Conservation (phyloP, 2,888 invertebrate genomes). For the Tridacna gigas region DNA sequence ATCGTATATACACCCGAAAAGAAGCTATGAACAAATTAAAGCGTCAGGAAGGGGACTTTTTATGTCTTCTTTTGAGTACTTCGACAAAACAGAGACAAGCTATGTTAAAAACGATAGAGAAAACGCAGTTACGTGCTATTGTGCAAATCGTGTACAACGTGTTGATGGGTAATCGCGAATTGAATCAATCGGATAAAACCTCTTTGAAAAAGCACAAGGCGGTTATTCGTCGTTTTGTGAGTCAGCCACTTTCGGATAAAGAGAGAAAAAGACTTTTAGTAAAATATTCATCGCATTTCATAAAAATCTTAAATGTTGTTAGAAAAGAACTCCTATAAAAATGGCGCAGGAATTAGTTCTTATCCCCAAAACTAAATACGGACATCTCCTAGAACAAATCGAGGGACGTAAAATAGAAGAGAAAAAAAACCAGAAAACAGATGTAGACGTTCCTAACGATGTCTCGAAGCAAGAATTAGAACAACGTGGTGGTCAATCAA, state of each 20-base stretch:
- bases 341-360: slow-evolving; percentile 48
- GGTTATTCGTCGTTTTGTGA: slow-evolving; percentile 39
- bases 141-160: slow-evolving; percentile 41
- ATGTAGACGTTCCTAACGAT: background rate
- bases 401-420: slow-evolving; percentile 6
- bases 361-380: slow-evolving; percentile 47
- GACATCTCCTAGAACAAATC: slow-evolving; percentile 32
- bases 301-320: slow-evolving; percentile 27
- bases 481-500: background rate
- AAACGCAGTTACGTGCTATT: slow-evolving; percentile 32
- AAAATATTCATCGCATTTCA: slow-evolving; percentile 35
- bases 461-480: background rate
- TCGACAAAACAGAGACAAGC: slow-evolving; percentile 35
- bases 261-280: slow-evolving; percentile 25
- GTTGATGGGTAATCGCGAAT: slow-evolving; percentile 8
- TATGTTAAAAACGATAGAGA: slow-evolving; percentile 37
- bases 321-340: slow-evolving; percentile 21
- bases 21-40: slow-evolving; percentile 22
- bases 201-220: slow-evolving; percentile 22
- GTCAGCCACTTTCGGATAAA: slow-evolving; percentile 22
- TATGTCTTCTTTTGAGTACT: slow-evolving; percentile 32
- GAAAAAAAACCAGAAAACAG: background rate
- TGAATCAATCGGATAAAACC: slow-evolving; percentile 25
- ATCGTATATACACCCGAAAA: slow-evolving; percentile 41
- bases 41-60: slow-evolving; percentile 38